Conservation (phyloP, 2,113 vertebrate genomes). For the Hippocampus barbouri region DNA sequence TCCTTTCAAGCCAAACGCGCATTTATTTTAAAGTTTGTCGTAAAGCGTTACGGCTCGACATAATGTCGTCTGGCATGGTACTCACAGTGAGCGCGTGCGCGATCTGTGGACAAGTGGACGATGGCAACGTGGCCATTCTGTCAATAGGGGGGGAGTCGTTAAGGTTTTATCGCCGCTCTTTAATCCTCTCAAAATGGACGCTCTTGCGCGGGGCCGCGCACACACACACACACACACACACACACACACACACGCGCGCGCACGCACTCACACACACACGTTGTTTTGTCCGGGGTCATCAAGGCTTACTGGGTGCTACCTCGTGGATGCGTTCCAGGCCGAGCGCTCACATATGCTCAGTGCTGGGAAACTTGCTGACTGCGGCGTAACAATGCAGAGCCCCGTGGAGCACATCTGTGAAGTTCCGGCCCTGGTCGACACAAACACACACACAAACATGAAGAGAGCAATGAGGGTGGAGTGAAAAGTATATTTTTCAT, state of each 20-base stretch:
- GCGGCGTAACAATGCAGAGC: conserved; percentile 61
- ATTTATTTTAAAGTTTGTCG: neutral
- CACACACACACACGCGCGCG: conserved; percentile 18
- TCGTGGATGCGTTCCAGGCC: conserved; percentile 65
- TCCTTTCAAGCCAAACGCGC: neutral
- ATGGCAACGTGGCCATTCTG: conserved; percentile 27
- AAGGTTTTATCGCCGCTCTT: conserved; percentile 53
- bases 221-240: conserved; percentile 11
- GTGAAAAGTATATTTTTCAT: conserved; percentile 35
- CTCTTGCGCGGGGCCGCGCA: neutral
- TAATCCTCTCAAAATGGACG: conserved; percentile 51
- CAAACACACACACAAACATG: neutral
- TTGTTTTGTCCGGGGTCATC: conserved; percentile 67
- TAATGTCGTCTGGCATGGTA: conserved; percentile 12
- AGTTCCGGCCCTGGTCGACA: conserved; percentile 51
- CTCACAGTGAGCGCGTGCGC: conserved; percentile 10
- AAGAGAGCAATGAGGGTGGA: conserved; percentile 8
- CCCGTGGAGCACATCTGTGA: conserved; percentile 75
- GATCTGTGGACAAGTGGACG: conserved; percentile 16
- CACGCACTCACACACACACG: conserved; percentile 12
- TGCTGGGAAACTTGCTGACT: conserved; percentile 72
- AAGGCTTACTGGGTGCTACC: conserved; percentile 63
- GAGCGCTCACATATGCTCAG: conserved; percentile 68
- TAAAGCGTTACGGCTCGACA: neutral
- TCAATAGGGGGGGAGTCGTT: conserved; percentile 45